These are phyloP conservation scores for Micromys minutus DNA, from an alignment of 2,113 vertebrate genomes.

Conservation along the genomic window DNA sequence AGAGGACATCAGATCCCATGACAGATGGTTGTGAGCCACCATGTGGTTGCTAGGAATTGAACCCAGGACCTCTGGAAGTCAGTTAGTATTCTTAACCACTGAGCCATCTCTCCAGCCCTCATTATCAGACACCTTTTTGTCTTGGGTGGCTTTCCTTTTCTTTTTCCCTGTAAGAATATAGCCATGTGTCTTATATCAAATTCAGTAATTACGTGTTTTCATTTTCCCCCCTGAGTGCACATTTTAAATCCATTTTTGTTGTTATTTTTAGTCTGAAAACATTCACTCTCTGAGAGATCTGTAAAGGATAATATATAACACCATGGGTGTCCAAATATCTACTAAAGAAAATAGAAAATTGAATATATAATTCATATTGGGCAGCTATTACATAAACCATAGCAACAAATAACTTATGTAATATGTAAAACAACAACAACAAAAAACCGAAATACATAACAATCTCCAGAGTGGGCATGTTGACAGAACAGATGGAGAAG, in stretches of 20 bases:
- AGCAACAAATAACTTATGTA: not conserved
- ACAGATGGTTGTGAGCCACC: too few species aligned
- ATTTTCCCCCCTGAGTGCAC: constrained; percentile 16
- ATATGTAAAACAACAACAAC: too few species aligned
- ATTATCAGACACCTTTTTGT: not conserved
- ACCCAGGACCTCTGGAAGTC: too few species aligned
- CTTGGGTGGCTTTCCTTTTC: not conserved
- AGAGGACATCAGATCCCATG: too few species aligned
- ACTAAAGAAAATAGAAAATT: constrained; percentile 35
- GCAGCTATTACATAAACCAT: not conserved
- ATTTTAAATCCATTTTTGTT: constrained; percentile 30
- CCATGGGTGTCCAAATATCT: not conserved
- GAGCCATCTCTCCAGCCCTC: too few species aligned
- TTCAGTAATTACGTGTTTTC: constrained; percentile 17
- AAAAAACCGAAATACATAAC: not conserved
- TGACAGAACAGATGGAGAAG: not conserved
- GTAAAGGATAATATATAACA: not conserved
- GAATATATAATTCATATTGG: constrained; percentile 3
- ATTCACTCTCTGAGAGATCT: not conserved
- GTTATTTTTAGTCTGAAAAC: constrained; percentile 54
- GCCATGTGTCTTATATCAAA: not conserved
- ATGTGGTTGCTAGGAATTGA: too few species aligned
- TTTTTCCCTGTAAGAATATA: constrained; percentile 6
- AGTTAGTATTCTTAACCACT: too few species aligned
- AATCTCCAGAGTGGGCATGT: not conserved